Percentiles rank a stretch among this genome's conserved stretches.
Conservation (phyloP, 2,888 invertebrate genomes). For the Callosobruchus maculatus region DNA sequence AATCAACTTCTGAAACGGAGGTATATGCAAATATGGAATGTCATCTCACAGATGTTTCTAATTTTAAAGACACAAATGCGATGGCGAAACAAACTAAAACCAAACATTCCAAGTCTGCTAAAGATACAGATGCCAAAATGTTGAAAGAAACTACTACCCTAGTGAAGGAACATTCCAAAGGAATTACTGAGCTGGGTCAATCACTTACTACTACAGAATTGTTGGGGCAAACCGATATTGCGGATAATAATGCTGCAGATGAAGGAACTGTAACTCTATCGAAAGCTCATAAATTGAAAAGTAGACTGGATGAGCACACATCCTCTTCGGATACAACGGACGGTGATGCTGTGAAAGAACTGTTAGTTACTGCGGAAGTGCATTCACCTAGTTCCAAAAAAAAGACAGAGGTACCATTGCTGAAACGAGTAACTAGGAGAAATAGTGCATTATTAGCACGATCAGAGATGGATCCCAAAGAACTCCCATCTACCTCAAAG, state of each 20-base stretch:
- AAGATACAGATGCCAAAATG: too few species aligned
- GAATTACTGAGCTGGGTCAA: too few species aligned
- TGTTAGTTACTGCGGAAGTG: constrained; percentile 16
- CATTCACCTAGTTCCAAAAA: constrained; percentile 9
- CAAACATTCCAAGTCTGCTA: too few species aligned
- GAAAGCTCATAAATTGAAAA: not conserved
- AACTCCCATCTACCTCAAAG: not conserved
- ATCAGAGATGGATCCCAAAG: not conserved
- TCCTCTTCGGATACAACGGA: constrained; percentile 16
- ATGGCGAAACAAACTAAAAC: too few species aligned
- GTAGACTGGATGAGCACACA: not conserved
- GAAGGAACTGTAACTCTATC: not conserved
- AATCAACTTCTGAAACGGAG: not conserved
- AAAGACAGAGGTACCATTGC: constrained; percentile 4
- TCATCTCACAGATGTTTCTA: not conserved
- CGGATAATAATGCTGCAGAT: not conserved
- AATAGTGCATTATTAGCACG: constrained; percentile 9
- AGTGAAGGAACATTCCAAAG: too few species aligned
- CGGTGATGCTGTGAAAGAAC: constrained; percentile 13
- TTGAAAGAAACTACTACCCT: too few species aligned
- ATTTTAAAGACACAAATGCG: not conserved
- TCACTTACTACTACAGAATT: too few species aligned
- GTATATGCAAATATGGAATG: constrained; percentile 4
- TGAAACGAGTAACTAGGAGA: constrained; percentile 14
- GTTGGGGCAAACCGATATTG: too few species aligned